Evolutionary conservation across 2,797 vertebrate genomes (phyloP), one percentile per base, ranked within the genome.

Genomic region (Poecilia wingei): DNA sequence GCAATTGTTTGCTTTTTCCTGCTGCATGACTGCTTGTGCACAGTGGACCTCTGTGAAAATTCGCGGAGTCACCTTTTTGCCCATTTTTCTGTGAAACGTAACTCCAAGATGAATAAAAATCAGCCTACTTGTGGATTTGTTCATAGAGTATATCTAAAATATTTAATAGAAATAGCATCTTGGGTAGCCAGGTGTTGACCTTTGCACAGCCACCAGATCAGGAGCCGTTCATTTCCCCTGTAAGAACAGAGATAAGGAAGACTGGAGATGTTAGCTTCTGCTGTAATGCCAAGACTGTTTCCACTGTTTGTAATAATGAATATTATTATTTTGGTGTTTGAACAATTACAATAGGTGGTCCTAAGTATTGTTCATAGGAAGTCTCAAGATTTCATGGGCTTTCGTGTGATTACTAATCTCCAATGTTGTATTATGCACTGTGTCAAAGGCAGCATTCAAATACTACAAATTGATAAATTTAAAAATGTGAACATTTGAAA

Each of bases 1-100:
- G 41, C 53, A 49, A 57, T 41, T 66, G 69, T 80, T 47, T 86
- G 78, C 76, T 84, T 53, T 87, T 84, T 84, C 55, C 75, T 31
- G 6, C 25, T 80, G 39, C 39, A 14, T 74, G 73, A 9, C 16
- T 76, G 22, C n/a, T 22, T n/a, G 39, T 33, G 55, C 70, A 22
- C 53, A 55, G 25, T 13, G 25, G 53, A 28, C 53, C 25, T 4
- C 53, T n/a, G 8, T 9, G 9, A 10, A 53, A 53, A 55, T 55
- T n/a, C 0, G 53, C 3, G 5, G 53, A 53, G 51, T 55, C 53
- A 12, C 25, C 53, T 55, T 55, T 55, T 55, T 1, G 25, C 25
- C 3, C 3, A 12, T 12, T 55, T n/a, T n/a, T 13, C 53, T 28
- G 53, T 57, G 53, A n/a, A 57, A 13, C 1, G 25, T 57, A n/a